Evolutionary conservation across 2,113 vertebrate species (phyloP).

Genomic region (Arothron firmamentum): DNA sequence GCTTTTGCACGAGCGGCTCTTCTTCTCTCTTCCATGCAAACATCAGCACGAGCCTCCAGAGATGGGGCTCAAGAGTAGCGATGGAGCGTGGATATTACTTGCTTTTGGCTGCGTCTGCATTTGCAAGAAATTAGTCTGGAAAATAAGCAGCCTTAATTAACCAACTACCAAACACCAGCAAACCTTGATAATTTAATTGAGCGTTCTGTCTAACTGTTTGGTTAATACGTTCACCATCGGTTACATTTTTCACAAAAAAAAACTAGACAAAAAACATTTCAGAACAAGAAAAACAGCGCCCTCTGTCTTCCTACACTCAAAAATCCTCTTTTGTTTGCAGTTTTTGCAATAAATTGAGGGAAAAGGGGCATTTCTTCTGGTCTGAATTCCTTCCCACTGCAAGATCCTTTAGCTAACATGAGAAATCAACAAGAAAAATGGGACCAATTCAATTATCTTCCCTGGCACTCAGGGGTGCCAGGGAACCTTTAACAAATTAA

Average conservation of each 20-base stretch:
- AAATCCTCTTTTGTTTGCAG: constrained; percentile 51
- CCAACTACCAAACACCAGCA: no score
- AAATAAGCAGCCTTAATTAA: no score
- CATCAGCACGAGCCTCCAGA: no score
- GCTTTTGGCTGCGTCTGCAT: no score
- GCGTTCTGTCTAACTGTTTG: no score
- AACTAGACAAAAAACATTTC: background rate
- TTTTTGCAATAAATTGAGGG: constrained; percentile 46
- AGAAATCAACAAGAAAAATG: constrained; percentile 63
- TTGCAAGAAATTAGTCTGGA: no score
- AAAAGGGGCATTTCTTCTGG: background rate
- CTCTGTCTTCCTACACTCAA: constrained; percentile 18
- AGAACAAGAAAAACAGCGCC: constrained; percentile 1
- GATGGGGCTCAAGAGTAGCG: no score
- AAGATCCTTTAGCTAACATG: constrained; percentile 47
- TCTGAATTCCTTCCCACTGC: constrained; percentile 32
- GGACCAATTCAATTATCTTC: constrained; percentile 62
- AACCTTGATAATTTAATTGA: no score
- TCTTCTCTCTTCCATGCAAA: background rate
- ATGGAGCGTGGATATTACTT: no score
- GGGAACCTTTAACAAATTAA: constrained; percentile 61
- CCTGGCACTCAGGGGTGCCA: constrained; percentile 36
- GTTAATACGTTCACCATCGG: no score
- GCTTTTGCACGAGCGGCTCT: no score
- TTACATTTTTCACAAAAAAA: no score